Percentiles rank a stretch among this genome's conserved stretches.
These are phyloP conservation scores for Drosophila athabasca DNA, from an alignment of 1,140 invertebrate genomes.

Conservation along the genomic window DNA sequence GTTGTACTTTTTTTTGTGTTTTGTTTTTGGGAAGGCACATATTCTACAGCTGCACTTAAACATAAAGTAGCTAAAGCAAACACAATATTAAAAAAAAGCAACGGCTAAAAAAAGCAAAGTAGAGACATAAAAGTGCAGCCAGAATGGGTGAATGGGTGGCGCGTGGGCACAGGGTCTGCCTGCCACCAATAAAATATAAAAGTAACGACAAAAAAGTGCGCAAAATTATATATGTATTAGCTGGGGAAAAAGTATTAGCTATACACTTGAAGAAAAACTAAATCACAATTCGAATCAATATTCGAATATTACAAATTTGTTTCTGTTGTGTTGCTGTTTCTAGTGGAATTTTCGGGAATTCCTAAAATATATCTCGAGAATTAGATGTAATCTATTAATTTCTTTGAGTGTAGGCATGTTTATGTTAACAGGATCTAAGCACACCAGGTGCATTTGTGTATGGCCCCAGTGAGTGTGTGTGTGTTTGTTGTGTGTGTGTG, in stretches of 20 bases:
- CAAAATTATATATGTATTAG: slow-evolving; percentile 78
- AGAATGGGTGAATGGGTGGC: neutral
- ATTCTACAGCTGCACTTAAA: slow-evolving; percentile 75
- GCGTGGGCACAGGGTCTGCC: slow-evolving; percentile 22
- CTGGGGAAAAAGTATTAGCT: slow-evolving; percentile 25
- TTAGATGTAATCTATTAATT: too few relatives aligned
- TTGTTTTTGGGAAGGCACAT: slow-evolving; percentile 41
- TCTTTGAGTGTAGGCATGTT: slow-evolving; percentile 24
- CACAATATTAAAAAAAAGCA: slow-evolving; percentile 72
- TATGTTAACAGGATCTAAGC: slow-evolving; percentile 53
- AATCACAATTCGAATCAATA: too few relatives aligned
- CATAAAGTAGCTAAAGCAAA: slow-evolving; percentile 79
- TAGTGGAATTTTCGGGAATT: too few relatives aligned
- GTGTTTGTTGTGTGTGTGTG: slow-evolving; percentile 13
- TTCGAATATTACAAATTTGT: too few relatives aligned
- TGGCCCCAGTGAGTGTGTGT: slow-evolving; percentile 11
- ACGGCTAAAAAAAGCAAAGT: slow-evolving; percentile 10
- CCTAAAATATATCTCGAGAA: too few relatives aligned
- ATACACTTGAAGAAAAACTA: neutral
- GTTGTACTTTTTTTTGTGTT: neutral
- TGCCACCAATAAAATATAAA: slow-evolving; percentile 62
- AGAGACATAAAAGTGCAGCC: slow-evolving; percentile 50
- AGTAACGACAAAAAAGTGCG: slow-evolving; percentile 50
- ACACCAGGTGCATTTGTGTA: slow-evolving; percentile 63
- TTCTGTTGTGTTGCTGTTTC: too few relatives aligned